A percentile compares a stretch with the other conserved stretches of the same genome.
phyloP scores from a whole-genome alignment of 2,797 vertebrate genomes.

The Oreochromis grahami region DNA sequence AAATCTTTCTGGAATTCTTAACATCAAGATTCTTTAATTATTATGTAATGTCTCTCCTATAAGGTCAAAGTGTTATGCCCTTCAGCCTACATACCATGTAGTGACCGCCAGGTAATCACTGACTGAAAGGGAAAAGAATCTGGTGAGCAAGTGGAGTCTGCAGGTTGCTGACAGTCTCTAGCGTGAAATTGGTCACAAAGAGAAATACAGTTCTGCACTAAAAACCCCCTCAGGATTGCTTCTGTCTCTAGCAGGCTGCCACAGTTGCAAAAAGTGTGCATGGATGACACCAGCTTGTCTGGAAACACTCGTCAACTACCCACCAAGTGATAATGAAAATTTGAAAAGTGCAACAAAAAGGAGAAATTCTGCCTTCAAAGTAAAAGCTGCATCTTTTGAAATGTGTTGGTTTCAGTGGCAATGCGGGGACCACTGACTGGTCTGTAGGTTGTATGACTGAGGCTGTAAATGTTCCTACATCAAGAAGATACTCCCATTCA shows the following conservation, averaged over 20 bases:
- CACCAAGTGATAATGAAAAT: not conserved
- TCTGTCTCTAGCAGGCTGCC: not conserved
- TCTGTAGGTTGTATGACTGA: not conserved
- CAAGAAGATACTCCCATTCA: not conserved
- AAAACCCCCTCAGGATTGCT: rapidly evolving
- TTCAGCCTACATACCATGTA: not conserved
- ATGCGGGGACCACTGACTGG: no score
- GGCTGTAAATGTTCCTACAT: not conserved
- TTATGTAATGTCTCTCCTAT: not conserved
- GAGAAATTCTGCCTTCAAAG: not conserved
- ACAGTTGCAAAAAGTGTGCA: no score
- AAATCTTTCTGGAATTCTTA: not conserved
- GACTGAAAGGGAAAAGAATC: not conserved
- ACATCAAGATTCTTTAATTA: not conserved
- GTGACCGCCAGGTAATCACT: not conserved
- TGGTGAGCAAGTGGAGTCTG: not conserved
- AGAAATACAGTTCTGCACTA: not conserved
- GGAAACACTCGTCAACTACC: no score
- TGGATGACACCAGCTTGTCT: no score
- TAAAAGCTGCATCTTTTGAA: not conserved
- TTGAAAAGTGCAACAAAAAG: not conserved
- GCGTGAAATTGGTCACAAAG: not conserved
- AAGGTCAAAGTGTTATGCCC: not conserved
- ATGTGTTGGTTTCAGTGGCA: not conserved
- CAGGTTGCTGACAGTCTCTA: not conserved